Base-by-base conservation (phyloP, 2,113 vertebrate species). In the Paraplagusia blochii region DNA sequence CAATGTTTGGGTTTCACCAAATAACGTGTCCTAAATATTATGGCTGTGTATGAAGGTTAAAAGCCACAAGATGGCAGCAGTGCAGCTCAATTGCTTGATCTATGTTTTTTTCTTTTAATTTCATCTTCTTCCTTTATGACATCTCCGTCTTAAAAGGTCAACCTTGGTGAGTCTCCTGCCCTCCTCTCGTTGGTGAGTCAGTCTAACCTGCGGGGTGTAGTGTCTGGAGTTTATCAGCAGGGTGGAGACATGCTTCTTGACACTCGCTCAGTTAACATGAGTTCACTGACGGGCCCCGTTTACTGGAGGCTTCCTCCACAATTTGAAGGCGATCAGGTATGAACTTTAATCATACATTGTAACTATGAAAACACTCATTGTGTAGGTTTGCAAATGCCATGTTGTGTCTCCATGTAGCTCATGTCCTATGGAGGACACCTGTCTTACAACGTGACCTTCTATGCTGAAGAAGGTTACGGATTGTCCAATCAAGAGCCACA, bases 401-500 rank as follows among this genome's bases (percentile, higher is more conserved):
- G 22, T 29, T 29, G 22, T 29, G 22, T 29, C 22, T 29, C 22
- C 22, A 29, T 29, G 22, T 54, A 98, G 96, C 88, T 98, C 43
- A 71, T 93, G 88, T 88, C 94, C 0, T 98, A 98, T 0, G 94
- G 94, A 5, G 95, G 95, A 14, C 88, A 80, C 47, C 82, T 99
- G 34, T 92, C 82, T 5, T 99, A 96, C 22, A 61, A 65, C 1
- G 66, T 91, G 50, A 87, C 87, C 13, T 99, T 95, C 88, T 92
- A 92, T 19, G 92, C 95, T 38, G 80, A 90, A 42, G 69, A 90
- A 1, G 91, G 90, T 14, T 50, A 73, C 0, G 96, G 94, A 29
- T 76, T 90, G 45, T 90, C 90, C 72, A 94, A 96, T 77, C 89
- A 93, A 51, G 96, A 99, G 82, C 95, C 97, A 34, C 95, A 98